phyloP scores from a whole-genome alignment of 2,113 vertebrate genomes.

The Hydrochoerus hydrochaeris region DNA sequence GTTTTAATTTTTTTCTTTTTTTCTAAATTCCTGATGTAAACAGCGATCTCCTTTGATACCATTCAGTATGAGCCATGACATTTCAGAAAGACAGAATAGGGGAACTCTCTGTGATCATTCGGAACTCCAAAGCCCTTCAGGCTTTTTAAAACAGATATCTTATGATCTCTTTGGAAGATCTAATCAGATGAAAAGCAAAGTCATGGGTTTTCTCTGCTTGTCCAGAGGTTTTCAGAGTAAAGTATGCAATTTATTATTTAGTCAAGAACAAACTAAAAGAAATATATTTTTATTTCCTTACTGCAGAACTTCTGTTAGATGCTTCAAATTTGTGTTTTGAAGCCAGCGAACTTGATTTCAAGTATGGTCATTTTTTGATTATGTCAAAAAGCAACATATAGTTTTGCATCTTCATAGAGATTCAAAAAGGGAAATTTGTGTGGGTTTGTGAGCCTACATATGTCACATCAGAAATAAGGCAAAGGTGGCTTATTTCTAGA shows the following conservation, averaged over 20 bases:
- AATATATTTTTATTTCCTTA: not conserved
- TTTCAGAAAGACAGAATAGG: conserved; percentile 39
- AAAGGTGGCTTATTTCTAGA: conserved; percentile 35
- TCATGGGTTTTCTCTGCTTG: conserved; percentile 85
- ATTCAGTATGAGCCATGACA: conserved; percentile 6
- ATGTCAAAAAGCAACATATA: not conserved
- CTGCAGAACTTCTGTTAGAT: not conserved
- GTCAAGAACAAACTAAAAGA: conserved; percentile 40
- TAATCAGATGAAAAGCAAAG: conserved; percentile 84
- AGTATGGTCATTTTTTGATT: conserved; percentile 16
- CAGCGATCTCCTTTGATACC: conserved; percentile 70
- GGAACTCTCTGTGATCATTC: conserved; percentile 58
- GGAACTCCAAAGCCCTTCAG: conserved; percentile 40
- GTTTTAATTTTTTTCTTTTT: not conserved
- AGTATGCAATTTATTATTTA: not conserved
- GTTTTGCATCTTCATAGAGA: not conserved
- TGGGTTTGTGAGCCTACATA: not conserved
- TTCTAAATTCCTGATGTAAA: conserved; percentile 53
- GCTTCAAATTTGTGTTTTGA: not conserved
- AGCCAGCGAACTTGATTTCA: conserved; percentile 18
- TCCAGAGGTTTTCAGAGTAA: conserved; percentile 59
- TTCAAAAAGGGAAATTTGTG: not conserved
- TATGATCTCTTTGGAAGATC: conserved; percentile 82
- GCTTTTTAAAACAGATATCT: conserved; percentile 78
- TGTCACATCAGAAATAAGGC: conserved; percentile 36